phyloP scores from a whole-genome alignment of 2,797 vertebrate genomes.

The Varecia variegata region DNA sequence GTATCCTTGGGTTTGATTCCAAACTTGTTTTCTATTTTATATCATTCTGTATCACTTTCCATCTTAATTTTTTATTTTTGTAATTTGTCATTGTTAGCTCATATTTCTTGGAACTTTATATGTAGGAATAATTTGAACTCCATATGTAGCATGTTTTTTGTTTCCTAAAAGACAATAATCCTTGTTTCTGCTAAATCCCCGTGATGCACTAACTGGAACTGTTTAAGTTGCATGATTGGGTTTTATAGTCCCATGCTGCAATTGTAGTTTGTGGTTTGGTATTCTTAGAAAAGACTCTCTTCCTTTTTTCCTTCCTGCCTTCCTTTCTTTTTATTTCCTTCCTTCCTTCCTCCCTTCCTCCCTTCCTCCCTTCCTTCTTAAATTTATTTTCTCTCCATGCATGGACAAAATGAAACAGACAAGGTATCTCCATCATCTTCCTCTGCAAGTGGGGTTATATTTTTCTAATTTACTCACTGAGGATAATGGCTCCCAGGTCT shows the following conservation, averaged over 20 bases:
- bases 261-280: neutral
- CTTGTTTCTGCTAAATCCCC: neutral
- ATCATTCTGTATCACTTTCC: neutral
- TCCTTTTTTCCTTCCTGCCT: fast-evolving
- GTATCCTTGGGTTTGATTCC: neutral
- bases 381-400: neutral
- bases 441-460: neutral
- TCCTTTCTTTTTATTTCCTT: fast-evolving
- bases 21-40: neutral
- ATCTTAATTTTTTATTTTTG: neutral
- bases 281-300: neutral
- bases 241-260: neutral
- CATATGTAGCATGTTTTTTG: neutral
- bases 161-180: neutral
- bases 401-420: neutral
- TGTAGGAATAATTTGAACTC: neutral
- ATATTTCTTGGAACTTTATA: neutral
- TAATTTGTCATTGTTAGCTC: neutral
- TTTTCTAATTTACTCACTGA: neutral
- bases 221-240: neutral
- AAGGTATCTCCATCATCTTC: neutral
- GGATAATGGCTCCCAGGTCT: neutral
- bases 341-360: neutral
- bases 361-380: neutral
- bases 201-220: neutral